A percentile compares a stretch with the other conserved stretches of the same genome.
These are phyloP conservation scores for Colistium nudipinnis DNA, from an alignment of 2,113 vertebrate species.

Conservation along the genomic window DNA sequence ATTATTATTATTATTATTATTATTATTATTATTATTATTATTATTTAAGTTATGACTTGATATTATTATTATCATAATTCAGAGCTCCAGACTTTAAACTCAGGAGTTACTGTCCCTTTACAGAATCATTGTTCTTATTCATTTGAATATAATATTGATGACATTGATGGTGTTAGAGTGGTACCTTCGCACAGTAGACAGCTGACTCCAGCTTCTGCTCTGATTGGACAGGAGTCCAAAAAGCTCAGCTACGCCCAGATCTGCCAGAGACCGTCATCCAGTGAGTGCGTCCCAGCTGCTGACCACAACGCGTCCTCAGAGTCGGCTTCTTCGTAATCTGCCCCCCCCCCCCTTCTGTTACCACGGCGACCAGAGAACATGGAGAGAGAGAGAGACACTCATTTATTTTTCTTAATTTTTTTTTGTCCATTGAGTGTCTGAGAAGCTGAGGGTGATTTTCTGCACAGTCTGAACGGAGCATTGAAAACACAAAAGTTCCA, in stretches of 20 bases:
- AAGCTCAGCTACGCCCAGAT: slow-evolving; percentile 91
- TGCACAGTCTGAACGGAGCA: neutral
- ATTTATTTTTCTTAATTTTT: neutral
- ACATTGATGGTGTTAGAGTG: too few species aligned
- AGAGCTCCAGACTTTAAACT: too few species aligned
- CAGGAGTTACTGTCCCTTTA: too few species aligned
- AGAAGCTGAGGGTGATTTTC: neutral
- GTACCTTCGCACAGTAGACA: too few species aligned
- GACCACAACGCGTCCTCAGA: slow-evolving; percentile 81
- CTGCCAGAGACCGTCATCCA: slow-evolving; percentile 86
- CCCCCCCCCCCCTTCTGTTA: neutral
- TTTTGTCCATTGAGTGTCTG: neutral
- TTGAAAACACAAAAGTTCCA: slow-evolving; percentile 12
- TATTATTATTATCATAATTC: too few species aligned
- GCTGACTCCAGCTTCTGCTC: neutral
- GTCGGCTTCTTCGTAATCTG: slow-evolving; percentile 57
- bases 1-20: too few species aligned
- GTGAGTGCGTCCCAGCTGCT: slow-evolving; percentile 68
- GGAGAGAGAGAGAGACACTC: neutral
- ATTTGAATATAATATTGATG: too few species aligned
- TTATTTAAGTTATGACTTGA: too few species aligned
- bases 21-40: too few species aligned
- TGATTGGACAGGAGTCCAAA: slow-evolving; percentile 83
- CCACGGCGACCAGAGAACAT: slow-evolving; percentile 10
- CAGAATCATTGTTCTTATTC: too few species aligned